A percentile compares a stretch with the other conserved stretches of the same genome.
phyloP scores from a whole-genome alignment of 53 echinoderm and acorn worm species.

The Echinometra lucunter region DNA sequence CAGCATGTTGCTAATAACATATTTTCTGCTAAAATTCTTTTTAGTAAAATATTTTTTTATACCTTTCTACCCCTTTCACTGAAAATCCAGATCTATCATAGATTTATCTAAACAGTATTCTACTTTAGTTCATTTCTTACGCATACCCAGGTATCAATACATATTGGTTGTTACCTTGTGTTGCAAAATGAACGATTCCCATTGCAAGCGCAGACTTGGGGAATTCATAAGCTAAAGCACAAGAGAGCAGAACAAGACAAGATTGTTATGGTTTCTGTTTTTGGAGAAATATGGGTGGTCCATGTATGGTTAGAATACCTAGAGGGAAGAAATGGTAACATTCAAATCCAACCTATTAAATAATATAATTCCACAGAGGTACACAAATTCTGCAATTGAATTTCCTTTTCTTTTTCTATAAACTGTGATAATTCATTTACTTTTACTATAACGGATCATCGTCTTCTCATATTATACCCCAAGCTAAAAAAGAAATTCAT shows the following conservation, averaged over 20 bases:
- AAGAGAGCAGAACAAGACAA: conserved; percentile 66
- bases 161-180: conserved; percentile 54
- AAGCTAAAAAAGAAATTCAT: neutral
- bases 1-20: too few species aligned
- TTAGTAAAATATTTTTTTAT: too few species aligned
- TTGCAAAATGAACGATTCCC: conserved; percentile 62
- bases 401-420: neutral
- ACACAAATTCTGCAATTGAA: neutral
- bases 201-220: conserved; percentile 52
- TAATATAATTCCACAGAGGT: neutral
- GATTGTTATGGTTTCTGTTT: conserved; percentile 53
- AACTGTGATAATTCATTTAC: neutral
- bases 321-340: conserved; percentile 24
- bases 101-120: too few species aligned
- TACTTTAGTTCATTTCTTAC: neutral
- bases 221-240: conserved; percentile 61
- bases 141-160: conserved; percentile 12
- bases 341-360: neutral
- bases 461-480: neutral
- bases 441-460: neutral
- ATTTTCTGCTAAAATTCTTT: too few species aligned
- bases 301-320: conserved; percentile 7
- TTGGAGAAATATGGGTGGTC: neutral
- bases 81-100: too few species aligned
- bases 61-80: too few species aligned